phyloP scores from a whole-genome alignment of 2,113 vertebrate species.

The Nannobrachium achirus region DNA sequence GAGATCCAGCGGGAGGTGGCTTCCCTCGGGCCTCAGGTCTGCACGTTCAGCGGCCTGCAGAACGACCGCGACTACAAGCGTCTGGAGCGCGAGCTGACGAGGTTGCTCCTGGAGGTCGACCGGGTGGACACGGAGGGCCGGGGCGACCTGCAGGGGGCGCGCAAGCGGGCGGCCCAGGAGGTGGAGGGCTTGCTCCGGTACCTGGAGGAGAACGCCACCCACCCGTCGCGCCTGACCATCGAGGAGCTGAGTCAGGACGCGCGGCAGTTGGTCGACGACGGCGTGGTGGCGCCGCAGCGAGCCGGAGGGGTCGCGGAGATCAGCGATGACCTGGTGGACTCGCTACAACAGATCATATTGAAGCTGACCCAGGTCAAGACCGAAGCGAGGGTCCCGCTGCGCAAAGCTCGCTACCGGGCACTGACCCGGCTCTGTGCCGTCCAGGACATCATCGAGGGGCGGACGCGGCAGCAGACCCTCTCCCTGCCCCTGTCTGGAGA shows the following conservation, averaged over 20 bases:
- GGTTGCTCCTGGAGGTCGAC: conserved; percentile 93
- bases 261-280: conserved; percentile 84
- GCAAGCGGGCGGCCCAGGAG: conserved; percentile 90
- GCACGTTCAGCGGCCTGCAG: conserved; percentile 89
- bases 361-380: conserved; percentile 94
- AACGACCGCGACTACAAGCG: conserved; percentile 90
- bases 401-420: conserved; percentile 91
- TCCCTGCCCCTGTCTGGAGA: conserved; percentile 91
- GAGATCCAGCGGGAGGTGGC: conserved; percentile 90
- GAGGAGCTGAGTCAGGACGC: conserved; percentile 88
- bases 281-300: conserved; percentile 84
- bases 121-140: conserved; percentile 93
- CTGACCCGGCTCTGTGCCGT: conserved; percentile 90
- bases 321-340: conserved; percentile 90
- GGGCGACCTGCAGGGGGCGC: conserved; percentile 87
- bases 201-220: conserved; percentile 92
- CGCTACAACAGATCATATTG: conserved; percentile 89
- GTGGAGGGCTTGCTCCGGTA: conserved; percentile 90
- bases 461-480: conserved; percentile 83
- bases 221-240: conserved; percentile 88
- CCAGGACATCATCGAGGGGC: conserved; percentile 90
- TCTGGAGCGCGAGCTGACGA: conserved; percentile 87
- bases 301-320: conserved; percentile 76
- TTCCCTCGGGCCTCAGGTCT: conserved; percentile 89
- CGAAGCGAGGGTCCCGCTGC: conserved; percentile 87